Evolutionary conservation across 1,140 invertebrate genomes (phyloP), one percentile per base, ranked within the genome.

Genomic region (Colletes gigas): DNA sequence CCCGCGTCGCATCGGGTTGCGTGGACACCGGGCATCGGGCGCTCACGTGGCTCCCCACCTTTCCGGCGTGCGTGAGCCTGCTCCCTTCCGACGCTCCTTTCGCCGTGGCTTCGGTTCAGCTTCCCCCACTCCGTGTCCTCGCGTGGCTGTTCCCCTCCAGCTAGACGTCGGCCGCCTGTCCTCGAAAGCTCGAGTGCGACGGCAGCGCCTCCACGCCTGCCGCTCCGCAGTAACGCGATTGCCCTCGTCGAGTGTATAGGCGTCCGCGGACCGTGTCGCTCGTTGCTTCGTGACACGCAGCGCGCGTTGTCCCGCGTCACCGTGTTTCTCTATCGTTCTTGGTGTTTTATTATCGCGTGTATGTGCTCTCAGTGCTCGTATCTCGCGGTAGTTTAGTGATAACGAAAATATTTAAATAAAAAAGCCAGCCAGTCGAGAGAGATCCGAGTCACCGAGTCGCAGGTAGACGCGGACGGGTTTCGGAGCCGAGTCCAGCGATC

Each of bases 211-310:
- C 88, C 77, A 89, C 83, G 81, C 79, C 81, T 81, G 83, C 86
- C 78, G 83, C 75, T 89, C 90, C 86, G 90, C 91, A 92, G 89
- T 93, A 91, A 89, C 88, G 92, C 88, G 89, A 90, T 84, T 88
- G 91, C 88, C 87, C 87, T 83, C 89, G 88, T 87, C 57, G 81
- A 88, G 89, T 87, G 85, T 67, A 86, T 83, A 60, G 30, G 39
- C 44, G 14, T 59, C 83, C 55, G 67, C 57, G 55, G 47, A 65
- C 57, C 39, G 71, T 54, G 55, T 17, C 65, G 52, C 54, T 68
- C 54, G 77, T 75, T 47, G 52, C 14, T 65, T 55, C 52, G 77
- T 82, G 84, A 84, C 81, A 73, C 81, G 71, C 70, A 83, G 47
- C 73, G 66, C 66, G 72, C 81, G 81, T 84, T 63, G n/a, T 76